Conservation (phyloP, 1,140 invertebrate species). For the Zaprionus ornatus region DNA sequence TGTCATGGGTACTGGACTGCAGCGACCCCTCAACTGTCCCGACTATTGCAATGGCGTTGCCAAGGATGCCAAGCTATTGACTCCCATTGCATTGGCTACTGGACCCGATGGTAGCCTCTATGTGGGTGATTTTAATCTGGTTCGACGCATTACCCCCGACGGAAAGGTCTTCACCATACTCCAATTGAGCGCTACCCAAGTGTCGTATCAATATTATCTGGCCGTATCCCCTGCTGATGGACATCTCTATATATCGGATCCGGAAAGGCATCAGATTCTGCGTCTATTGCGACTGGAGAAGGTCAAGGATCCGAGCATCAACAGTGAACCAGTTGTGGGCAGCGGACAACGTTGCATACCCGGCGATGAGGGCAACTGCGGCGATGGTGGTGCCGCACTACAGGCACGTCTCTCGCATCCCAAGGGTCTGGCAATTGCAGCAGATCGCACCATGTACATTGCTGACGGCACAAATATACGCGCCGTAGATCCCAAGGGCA, state of each 20-base stretch:
- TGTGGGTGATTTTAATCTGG: constrained; percentile 98
- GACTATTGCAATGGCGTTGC: constrained; percentile 93
- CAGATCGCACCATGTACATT: constrained; percentile 96
- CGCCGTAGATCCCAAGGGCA: constrained; percentile 94
- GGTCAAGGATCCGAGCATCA: constrained; percentile 92
- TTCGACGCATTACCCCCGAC: constrained; percentile 95
- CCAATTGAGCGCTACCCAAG: constrained; percentile 95
- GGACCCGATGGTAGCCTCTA: constrained; percentile 98
- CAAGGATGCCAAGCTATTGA: constrained; percentile 93
- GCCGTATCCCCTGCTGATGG: constrained; percentile 97
- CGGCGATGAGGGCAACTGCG: constrained; percentile 94
- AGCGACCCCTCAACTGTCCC: constrained; percentile 89
- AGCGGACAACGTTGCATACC: constrained; percentile 98
- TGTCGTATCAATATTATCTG: constrained; percentile 97
- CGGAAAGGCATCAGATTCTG: constrained; percentile 94
- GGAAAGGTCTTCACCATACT: constrained; percentile 96
- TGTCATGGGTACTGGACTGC: constrained; percentile 97
- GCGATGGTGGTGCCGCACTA: constrained; percentile 95
- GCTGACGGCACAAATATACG: constrained; percentile 97
- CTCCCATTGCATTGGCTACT: constrained; percentile 95
- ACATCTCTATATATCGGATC: constrained; percentile 97
- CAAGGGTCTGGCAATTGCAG: constrained; percentile 96
- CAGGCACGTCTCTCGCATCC: constrained; percentile 97
- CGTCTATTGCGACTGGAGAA: constrained; percentile 90
- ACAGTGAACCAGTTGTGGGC: constrained; percentile 95